Evolutionary conservation across 2,113 vertebrate species (phyloP), one percentile per base, ranked within the genome.

Genomic region (Myodes glareolus): DNA sequence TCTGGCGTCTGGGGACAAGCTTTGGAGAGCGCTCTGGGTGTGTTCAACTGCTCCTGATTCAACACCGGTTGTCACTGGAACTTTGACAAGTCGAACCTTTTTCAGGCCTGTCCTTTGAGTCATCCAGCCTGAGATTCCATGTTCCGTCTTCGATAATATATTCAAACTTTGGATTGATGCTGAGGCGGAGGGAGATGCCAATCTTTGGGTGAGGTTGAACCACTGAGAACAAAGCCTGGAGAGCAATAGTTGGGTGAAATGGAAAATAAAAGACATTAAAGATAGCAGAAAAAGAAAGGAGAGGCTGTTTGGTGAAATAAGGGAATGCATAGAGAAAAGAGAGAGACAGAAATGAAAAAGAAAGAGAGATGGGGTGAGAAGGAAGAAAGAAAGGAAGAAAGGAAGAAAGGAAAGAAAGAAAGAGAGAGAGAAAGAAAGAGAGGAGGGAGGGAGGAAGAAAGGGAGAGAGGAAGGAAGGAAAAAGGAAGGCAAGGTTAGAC

Each of bases 371-470:
- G 4, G 65, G 65, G 65, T 31, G 29, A 5, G 19, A 55, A 58
- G 31, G 87, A 29, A 61, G 68, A 45, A 14, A 61, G 9, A 5
- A 33, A 39, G 55, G n/a, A 27, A 21, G 6, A 6, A 52, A 52
- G 13, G 52, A 52, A 52, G 13, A 13, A 14, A 52, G 52, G 13
- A 14, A 1, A 47, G 6, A 0, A 19, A 23, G 2, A 4, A 2
- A 7, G 27, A 3, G 0, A 36, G 4, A 9, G 13, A 17, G 2
- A 3, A 2, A 7, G 14, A 4, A 0, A 36, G 4, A 25, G 14
- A 12, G 55, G 33, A 16, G 12, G 8, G 3, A 1, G 14, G 27
- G 36, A 21, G 2, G 12, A 36, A 6, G 7, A 10, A 8, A 12
- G 23, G 3, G 6, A 33, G 3, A 11, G 27, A 10, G 8, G 3